Evolutionary conservation across 2,113 vertebrate species (phyloP).

Genomic region (Acanthochromis polyacanthus): DNA sequence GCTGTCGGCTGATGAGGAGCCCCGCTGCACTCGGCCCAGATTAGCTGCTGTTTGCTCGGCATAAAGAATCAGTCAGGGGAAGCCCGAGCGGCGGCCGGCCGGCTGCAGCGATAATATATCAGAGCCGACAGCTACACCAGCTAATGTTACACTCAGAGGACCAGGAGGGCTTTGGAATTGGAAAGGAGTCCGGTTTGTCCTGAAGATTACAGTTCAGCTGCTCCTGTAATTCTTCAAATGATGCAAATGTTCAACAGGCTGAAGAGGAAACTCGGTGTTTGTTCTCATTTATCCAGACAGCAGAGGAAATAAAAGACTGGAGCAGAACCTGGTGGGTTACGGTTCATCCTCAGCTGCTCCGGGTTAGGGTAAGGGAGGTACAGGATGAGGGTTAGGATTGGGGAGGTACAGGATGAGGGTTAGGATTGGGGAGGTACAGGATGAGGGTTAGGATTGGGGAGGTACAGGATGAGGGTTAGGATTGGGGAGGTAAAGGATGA

Average conservation of each 20-base stretch:
- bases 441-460: no score
- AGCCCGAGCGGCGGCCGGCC: slow-evolving; percentile 36
- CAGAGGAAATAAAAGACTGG: no score
- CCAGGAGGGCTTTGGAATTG: slow-evolving; percentile 14
- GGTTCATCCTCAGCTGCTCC: no score
- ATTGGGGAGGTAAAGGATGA: no score
- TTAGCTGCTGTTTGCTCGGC: slow-evolving; percentile 62
- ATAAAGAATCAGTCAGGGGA: slow-evolving; percentile 66
- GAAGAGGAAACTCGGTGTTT: slow-evolving; percentile 13
- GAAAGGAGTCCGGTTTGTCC: slow-evolving; percentile 49
- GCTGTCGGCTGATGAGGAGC: slow-evolving; percentile 67
- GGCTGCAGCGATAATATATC: slow-evolving; percentile 51
- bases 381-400: no score
- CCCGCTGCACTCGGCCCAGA: slow-evolving; percentile 52
- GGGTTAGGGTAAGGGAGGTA: no score
- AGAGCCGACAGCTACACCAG: slow-evolving; percentile 56
- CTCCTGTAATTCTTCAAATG: slow-evolving; percentile 44
- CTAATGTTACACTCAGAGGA: slow-evolving; percentile 50
- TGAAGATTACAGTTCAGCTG: slow-evolving; percentile 38
- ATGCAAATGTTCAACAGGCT: slow-evolving; percentile 46
- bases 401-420: no score
- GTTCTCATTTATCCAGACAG: neutral
- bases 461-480: no score
- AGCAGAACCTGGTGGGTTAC: neutral
- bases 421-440: no score